Evolutionary conservation across 1,140 invertebrate species (phyloP).

Genomic region (Arion vulgaris): DNA sequence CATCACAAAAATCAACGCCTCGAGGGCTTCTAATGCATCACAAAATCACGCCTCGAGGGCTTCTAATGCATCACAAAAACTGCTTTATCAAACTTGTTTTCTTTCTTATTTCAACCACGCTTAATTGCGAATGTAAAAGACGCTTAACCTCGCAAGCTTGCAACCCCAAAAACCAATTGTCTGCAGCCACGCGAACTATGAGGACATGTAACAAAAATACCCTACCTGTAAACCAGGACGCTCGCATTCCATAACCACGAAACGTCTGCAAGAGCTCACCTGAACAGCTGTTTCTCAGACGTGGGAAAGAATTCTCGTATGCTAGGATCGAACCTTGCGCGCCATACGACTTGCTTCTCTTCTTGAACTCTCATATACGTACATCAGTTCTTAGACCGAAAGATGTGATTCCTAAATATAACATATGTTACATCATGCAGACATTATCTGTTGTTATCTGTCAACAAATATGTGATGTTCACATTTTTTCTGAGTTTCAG

Average conservation of each 20-base stretch:
- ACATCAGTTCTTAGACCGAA: neutral
- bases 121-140: neutral
- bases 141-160: too few species aligned
- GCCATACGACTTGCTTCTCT: neutral
- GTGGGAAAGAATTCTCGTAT: neutral
- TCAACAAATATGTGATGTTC: neutral
- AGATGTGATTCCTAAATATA: neutral
- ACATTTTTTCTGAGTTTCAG: neutral
- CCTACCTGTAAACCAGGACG: neutral
- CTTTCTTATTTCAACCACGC: neutral
- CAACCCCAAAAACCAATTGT: too few species aligned
- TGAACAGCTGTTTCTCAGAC: neutral
- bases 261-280: neutral
- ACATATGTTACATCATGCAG: too few species aligned
- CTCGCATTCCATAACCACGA: neutral
- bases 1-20: too few species aligned
- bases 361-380: neutral
- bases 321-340: neutral
- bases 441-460: neutral
- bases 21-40: too few species aligned
- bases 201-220: neutral
- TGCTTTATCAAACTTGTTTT: neutral
- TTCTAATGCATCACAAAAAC: neutral
- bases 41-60: too few species aligned
- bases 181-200: neutral